These are phyloP conservation scores for Gibbula magus DNA, from an alignment of 2,888 invertebrate genomes.

Conservation along the genomic window DNA sequence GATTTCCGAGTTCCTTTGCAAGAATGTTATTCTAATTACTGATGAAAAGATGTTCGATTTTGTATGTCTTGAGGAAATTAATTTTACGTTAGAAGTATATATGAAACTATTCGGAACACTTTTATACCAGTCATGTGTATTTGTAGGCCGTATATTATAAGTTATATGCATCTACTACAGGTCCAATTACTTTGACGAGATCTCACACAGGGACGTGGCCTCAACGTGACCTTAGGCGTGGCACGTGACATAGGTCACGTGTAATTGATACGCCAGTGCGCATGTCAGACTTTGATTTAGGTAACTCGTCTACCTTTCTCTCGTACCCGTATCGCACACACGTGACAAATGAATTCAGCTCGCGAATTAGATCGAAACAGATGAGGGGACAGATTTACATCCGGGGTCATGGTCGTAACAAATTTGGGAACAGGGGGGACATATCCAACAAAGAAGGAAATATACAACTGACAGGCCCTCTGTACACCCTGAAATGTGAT, in stretches of 20 bases:
- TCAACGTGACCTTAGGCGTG: conserved; percentile 1
- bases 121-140: too few species aligned
- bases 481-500: too few species aligned
- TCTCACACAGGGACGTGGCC: not conserved
- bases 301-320: not conserved
- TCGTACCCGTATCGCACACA: not conserved
- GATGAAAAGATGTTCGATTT: too few species aligned
- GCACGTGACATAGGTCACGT: conserved; percentile 20
- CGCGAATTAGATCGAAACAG: conserved; percentile 6
- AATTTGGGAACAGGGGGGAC: not conserved
- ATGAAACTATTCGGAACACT: too few species aligned
- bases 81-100: too few species aligned
- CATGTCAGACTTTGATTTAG: conserved; percentile 4
- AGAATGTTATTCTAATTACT: too few species aligned
- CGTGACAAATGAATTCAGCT: conserved; percentile 12
- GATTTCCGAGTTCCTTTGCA: too few species aligned
- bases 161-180: too few species aligned
- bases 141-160: too few species aligned
- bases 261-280: conserved; percentile 16
- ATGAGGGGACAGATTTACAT: not conserved
- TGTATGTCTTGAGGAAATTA: too few species aligned
- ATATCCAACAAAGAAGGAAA: not conserved
- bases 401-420: not conserved
- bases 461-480: too few species aligned
- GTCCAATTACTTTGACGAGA: too few species aligned